Percentiles rank a stretch among this genome's conserved stretches.
phyloP scores from a whole-genome alignment of 2,888 invertebrate genomes.

The Poecilus cupreus region DNA sequence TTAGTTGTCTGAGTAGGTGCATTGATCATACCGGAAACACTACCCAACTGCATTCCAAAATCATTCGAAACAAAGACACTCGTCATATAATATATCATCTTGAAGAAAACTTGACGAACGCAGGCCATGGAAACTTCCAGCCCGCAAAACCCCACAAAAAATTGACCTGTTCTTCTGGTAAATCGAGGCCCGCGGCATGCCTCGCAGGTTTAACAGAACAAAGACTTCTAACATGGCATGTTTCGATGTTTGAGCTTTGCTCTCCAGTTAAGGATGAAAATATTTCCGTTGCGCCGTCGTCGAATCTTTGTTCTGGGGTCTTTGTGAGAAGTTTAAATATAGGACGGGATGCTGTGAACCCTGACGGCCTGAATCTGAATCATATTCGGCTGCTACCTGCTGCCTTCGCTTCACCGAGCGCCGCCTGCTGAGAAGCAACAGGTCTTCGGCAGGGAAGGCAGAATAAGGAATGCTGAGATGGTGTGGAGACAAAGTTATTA shows the following conservation, averaged over 20 bases:
- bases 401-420: too few relatives aligned
- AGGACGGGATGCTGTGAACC: not conserved
- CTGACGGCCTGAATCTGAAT: not conserved
- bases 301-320: not conserved
- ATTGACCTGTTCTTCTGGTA: too few relatives aligned
- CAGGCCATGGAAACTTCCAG: too few relatives aligned
- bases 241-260: not conserved
- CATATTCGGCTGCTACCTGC: too few relatives aligned
- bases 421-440: not conserved
- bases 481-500: too few relatives aligned
- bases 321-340: not conserved
- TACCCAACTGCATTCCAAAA: not conserved
- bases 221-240: too few relatives aligned
- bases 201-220: too few relatives aligned
- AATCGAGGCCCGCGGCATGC: too few relatives aligned
- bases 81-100: too few relatives aligned
- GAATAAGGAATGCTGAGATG: not conserved
- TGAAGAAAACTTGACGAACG: too few relatives aligned
- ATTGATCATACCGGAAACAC: not conserved
- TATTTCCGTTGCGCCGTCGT: not conserved
- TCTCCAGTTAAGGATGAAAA: too few relatives aligned
- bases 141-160: too few relatives aligned
- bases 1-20: not conserved
- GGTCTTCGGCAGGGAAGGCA: not conserved
- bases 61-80: slow-evolving; percentile 19